Evolutionary conservation across 2,888 invertebrate species (phyloP), one percentile per base, ranked within the genome.

Genomic region (Diarsia brunnea): DNA sequence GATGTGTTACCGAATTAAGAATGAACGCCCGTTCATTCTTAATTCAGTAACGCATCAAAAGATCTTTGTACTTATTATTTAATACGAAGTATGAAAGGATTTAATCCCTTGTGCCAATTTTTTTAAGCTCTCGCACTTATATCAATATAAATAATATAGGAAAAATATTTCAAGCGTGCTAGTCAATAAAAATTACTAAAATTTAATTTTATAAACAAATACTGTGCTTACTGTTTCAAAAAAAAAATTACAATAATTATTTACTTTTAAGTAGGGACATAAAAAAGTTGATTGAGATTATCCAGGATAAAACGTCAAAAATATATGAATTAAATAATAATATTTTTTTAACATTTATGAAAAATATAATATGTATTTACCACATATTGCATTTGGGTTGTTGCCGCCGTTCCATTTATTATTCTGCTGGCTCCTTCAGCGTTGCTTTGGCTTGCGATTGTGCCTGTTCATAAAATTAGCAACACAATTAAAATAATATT

Each of bases 381-480:
- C 77, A 60, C 60, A n/a, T 65, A 78, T 14, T 4, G 12, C 5
- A 21, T 60, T 51, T 58, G 55, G 51, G 10, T 24, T 24, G 10
- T 12, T 31, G 64, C 64, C 21, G 1, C 11, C 0, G 21, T 24
- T 47, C 77, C 77, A 24, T n/a, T 45, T 24, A 60, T 0, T 31
- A 78, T 71, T 65, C 77, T 71, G 38, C 27, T 77, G n/a, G 24
- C 19, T 2, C 11, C n/a, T 38, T 47, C 49, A 43, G 21, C 31
- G 10, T 38, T 71, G 4, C 51, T 12, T 19, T 45, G 8, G 14
- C 21, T 60, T 66, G 24, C 60, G 24, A 21, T 2, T 31, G 49
- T 76, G 14, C 71, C 77, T 78, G 71, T 51, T 24, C 14, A 75
- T 45, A 12, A 51, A 45, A 51, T 38, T 12, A 51, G 31, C 3